These are phyloP conservation scores for Lepilemur ruficaudatus DNA, from an alignment of 2,797 vertebrate species.

Conservation along the genomic window DNA sequence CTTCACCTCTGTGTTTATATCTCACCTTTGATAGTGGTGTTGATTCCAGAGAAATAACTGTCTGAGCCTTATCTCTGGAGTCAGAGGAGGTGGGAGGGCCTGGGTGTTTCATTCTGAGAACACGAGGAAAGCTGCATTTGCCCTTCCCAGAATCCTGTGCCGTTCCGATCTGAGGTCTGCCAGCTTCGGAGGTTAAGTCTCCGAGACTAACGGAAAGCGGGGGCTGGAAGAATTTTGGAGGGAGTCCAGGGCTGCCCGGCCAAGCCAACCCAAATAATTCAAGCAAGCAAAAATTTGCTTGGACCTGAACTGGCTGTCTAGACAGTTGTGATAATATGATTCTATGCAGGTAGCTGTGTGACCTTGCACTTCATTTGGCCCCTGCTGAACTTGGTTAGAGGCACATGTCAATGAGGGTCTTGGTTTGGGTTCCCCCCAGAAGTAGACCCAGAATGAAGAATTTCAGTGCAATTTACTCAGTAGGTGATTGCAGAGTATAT, in stretches of 20 bases:
- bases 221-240: conserved; percentile 71
- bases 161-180: conserved; percentile 55
- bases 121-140: neutral
- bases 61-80: neutral
- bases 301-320: conserved; percentile 75
- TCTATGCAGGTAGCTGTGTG: conserved; percentile 54
- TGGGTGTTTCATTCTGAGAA: neutral
- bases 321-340: conserved; percentile 57
- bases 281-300: conserved; percentile 69
- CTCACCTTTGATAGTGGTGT: neutral
- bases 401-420: neutral
- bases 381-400: conserved; percentile 1
- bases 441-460: neutral
- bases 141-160: neutral
- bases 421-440: neutral
- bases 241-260: conserved; percentile 63
- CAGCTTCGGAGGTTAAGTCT: conserved; percentile 58
- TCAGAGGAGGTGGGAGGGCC: neutral
- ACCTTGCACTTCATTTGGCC: conserved; percentile 72
- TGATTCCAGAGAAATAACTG: neutral
- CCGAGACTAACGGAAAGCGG: conserved; percentile 59
- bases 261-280: conserved; percentile 78
- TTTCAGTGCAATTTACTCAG: neutral
- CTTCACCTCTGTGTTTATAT: neutral
- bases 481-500: neutral